A percentile compares a stretch with the other conserved stretches of the same genome.
These are phyloP conservation scores for Lanistes nyassanus DNA, from an alignment of 1,140 invertebrate genomes.

Conservation along the genomic window DNA sequence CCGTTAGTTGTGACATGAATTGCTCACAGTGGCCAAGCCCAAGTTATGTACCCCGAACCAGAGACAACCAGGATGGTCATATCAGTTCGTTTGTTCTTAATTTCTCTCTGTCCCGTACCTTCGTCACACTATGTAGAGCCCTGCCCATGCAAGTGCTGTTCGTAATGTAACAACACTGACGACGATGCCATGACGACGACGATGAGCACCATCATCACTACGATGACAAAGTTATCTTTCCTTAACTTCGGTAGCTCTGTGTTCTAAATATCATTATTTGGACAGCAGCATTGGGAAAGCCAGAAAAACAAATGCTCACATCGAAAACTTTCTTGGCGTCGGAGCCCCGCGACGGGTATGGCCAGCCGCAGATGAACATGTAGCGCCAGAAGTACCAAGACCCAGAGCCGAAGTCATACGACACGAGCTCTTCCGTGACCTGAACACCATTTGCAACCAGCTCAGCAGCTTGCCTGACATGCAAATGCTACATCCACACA, in stretches of 20 bases:
- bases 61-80: too few relatives aligned
- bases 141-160: not conserved
- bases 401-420: slow-evolving; percentile 70
- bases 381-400: not conserved
- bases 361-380: slow-evolving; percentile 27
- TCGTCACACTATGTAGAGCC: too few relatives aligned
- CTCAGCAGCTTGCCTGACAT: too few relatives aligned
- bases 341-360: slow-evolving; percentile 2
- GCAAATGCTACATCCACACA: too few relatives aligned
- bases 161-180: not conserved
- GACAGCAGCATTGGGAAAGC: not conserved
- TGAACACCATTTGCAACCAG: slow-evolving; percentile 9
- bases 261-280: not conserved
- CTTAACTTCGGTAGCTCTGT: not conserved
- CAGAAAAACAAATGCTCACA: slow-evolving; percentile 4
- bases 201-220: not conserved
- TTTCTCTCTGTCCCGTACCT: too few relatives aligned
- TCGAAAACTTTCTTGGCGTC: slow-evolving; percentile 18
- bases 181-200: not conserved
- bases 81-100: too few relatives aligned
- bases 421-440: slow-evolving; percentile 47
- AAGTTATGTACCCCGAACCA: too few relatives aligned
- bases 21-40: too few relatives aligned
- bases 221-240: not conserved
- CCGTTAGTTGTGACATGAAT: too few relatives aligned